Percentiles rank a stretch among this genome's conserved stretches.
Conservation (phyloP, 1,140 invertebrate species). For the Eubasilissa regina region DNA sequence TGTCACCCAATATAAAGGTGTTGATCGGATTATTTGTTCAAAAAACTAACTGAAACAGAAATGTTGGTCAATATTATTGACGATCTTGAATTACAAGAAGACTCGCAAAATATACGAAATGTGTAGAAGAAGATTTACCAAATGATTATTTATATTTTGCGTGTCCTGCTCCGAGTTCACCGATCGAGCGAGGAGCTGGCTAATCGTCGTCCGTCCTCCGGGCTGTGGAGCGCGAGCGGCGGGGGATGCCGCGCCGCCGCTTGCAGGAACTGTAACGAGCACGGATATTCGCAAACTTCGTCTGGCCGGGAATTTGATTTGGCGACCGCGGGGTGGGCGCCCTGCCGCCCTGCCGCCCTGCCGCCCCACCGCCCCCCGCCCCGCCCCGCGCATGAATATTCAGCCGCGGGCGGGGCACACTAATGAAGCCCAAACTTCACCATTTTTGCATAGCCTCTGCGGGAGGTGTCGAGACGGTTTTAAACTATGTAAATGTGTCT, state of each 20-base stretch:
- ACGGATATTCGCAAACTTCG: constrained; percentile 9
- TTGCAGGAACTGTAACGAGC: background rate
- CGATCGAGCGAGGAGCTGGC: background rate
- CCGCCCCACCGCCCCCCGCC: background rate
- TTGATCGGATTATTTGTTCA: too few species aligned
- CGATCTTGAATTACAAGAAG: too few species aligned
- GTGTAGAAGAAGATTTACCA: too few species aligned
- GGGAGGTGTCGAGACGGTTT: constrained; percentile 41
- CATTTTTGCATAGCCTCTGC: constrained; percentile 48
- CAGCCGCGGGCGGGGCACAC: constrained; percentile 29
- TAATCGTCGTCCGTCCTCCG: background rate
- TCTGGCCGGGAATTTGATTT: constrained; percentile 9
- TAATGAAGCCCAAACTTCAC: constrained; percentile 50
- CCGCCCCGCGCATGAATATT: constrained; percentile 49
- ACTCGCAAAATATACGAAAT: too few species aligned
- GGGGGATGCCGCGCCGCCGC: too few species aligned
- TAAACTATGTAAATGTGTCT: constrained; percentile 34
- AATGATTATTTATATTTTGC: too few species aligned
- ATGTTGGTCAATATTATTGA: too few species aligned
- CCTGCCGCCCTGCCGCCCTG: too few species aligned
- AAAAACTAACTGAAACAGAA: too few species aligned
- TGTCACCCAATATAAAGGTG: too few species aligned
- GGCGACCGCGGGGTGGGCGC: constrained; percentile 3
- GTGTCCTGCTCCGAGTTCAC: too few species aligned
- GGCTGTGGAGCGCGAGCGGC: too few species aligned